These are phyloP conservation scores for Eurystomus glaucurus DNA, from an alignment of 2,797 vertebrate genomes.

Conservation along the genomic window DNA sequence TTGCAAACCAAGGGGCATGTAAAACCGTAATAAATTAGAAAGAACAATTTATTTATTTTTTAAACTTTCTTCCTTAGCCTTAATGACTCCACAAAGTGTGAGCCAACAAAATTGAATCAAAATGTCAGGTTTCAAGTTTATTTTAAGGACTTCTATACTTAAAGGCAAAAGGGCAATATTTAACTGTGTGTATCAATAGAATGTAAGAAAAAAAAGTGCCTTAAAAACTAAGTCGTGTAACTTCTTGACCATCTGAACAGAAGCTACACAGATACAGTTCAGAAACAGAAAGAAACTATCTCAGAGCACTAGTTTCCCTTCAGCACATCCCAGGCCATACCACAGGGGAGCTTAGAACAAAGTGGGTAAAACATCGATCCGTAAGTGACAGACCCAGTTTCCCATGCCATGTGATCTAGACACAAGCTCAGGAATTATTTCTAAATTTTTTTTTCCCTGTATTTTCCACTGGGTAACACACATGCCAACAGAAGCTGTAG, in stretches of 20 bases:
- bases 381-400: not conserved
- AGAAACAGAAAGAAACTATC: not conserved
- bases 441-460: not conserved
- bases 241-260: not conserved
- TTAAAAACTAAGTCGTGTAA: not conserved
- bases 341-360: not conserved
- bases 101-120: not conserved
- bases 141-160: not conserved
- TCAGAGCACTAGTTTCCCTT: fast-evolving
- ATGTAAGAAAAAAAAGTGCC: not conserved
- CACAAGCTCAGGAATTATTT: not conserved
- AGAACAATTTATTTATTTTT: not conserved
- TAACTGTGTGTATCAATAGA: not conserved
- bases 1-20: not conserved
- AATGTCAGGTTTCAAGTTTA: not conserved
- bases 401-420: not conserved
- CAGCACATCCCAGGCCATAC: not conserved
- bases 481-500: not conserved
- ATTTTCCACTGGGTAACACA: not conserved
- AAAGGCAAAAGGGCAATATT: not conserved
- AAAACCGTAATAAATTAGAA: not conserved
- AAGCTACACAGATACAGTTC: not conserved
- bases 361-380: not conserved
- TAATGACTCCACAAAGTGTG: not conserved
- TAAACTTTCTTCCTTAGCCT: not conserved